phyloP scores from a whole-genome alignment of 2,113 vertebrate genomes.

The Hippocampus guttulatus region DNA sequence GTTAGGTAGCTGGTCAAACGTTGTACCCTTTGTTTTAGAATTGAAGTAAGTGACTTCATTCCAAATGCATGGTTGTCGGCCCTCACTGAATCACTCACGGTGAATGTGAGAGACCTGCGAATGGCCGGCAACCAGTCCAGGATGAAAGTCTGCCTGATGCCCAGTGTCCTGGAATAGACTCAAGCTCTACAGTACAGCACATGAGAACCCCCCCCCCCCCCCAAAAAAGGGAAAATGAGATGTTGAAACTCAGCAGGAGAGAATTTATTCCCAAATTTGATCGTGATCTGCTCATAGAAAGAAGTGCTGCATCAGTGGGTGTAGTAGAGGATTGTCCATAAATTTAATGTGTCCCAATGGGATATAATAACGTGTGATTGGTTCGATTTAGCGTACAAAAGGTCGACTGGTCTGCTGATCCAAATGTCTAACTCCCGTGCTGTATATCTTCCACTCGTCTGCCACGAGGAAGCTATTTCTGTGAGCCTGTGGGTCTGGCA shows the following conservation, averaged over 20 bases:
- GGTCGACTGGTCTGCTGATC: slow-evolving; percentile 10
- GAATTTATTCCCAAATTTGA: background rate
- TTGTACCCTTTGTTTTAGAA: slow-evolving; percentile 8
- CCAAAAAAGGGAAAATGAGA: background rate
- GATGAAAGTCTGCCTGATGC: background rate
- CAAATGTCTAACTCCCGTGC: slow-evolving; percentile 48
- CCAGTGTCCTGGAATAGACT: no score
- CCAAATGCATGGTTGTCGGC: background rate
- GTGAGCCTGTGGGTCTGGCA: slow-evolving; percentile 36
- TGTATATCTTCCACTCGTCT: slow-evolving; percentile 48
- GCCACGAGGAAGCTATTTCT: slow-evolving; percentile 55
- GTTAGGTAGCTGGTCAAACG: slow-evolving; percentile 13
- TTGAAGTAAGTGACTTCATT: background rate
- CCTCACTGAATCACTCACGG: background rate
- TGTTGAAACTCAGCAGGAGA: background rate
- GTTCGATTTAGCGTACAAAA: slow-evolving; percentile 3
- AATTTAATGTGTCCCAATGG: background rate
- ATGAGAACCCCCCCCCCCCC: no score
- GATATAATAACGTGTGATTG: background rate
- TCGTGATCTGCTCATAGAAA: background rate
- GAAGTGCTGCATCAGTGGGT: background rate
- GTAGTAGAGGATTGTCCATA: background rate
- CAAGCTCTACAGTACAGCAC: no score
- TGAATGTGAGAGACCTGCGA: background rate
- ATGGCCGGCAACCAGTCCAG: background rate